A percentile compares a stretch with the other conserved stretches of the same genome.
Conservation (phyloP, 2,113 vertebrate species). For the Rhabdomys dilectus region DNA sequence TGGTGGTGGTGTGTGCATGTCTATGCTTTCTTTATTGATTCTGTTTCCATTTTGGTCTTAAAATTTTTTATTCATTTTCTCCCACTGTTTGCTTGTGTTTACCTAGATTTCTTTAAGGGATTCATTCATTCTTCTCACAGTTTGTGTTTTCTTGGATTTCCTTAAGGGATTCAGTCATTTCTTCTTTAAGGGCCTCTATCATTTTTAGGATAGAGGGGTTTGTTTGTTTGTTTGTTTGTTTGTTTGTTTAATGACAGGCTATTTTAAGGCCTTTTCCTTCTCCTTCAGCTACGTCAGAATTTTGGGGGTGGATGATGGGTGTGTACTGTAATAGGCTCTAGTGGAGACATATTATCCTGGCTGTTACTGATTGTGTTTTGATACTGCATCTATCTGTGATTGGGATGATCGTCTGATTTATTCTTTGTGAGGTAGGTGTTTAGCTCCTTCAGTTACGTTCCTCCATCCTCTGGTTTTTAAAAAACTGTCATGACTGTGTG, state of each 20-base stretch:
- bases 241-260: background rate
- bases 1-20: background rate
- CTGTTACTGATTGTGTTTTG: background rate
- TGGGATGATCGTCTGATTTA: background rate
- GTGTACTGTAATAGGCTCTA: background rate
- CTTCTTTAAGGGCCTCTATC: background rate
- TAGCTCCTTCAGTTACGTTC: background rate
- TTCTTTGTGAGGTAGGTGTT: background rate
- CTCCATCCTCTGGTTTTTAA: too few species aligned
- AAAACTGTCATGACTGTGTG: background rate
- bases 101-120: background rate
- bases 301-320: background rate
- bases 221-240: too few species aligned
- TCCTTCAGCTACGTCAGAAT: background rate
- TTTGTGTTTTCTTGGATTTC: background rate
- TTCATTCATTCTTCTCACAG: background rate
- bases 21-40: background rate
- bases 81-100: background rate
- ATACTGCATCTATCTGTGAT: background rate
- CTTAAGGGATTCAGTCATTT: background rate
- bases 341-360: background rate
- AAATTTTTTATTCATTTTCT: background rate
- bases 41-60: background rate
- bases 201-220: too few species aligned
- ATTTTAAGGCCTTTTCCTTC: background rate